phyloP scores from a whole-genome alignment of 2,888 invertebrate species.

The Dermolepida albohirtum region DNA sequence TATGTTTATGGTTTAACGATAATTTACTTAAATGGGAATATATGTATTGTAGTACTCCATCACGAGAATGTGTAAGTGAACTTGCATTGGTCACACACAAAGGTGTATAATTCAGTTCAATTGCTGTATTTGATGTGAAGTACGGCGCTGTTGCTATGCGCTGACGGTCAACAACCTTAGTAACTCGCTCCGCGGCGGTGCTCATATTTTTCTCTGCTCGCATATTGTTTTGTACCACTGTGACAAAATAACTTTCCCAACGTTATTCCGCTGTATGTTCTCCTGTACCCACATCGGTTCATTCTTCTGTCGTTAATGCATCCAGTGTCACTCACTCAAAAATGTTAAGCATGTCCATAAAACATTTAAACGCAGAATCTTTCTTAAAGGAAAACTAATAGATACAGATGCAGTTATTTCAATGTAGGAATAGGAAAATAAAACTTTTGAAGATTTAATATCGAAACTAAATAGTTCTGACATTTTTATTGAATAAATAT shows the following conservation, averaged over 20 bases:
- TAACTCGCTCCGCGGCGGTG: constrained; percentile 39
- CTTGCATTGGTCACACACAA: constrained; percentile 38
- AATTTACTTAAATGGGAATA: constrained; percentile 33
- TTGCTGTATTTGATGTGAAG: constrained; percentile 45
- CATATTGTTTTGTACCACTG: constrained; percentile 40
- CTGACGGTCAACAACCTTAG: constrained; percentile 47
- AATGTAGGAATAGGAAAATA: too few relatives aligned
- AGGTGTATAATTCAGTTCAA: constrained; percentile 45
- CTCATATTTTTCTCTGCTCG: constrained; percentile 39
- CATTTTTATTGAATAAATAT: too few relatives aligned
- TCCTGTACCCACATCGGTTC: constrained; percentile 31
- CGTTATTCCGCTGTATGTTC: constrained; percentile 25
- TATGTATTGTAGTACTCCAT: constrained; percentile 17
- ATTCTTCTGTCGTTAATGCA: constrained; percentile 19
- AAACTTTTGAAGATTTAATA: too few relatives aligned
- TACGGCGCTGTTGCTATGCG: constrained; percentile 47
- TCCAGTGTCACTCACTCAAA: constrained; percentile 16
- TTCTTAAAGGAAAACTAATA: too few relatives aligned
- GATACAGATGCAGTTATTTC: too few relatives aligned
- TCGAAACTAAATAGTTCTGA: too few relatives aligned
- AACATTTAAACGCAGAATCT: too few relatives aligned
- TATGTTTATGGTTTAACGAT: constrained; percentile 22
- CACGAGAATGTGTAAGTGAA: constrained; percentile 34
- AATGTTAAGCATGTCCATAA: constrained; percentile 8
- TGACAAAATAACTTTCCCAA: constrained; percentile 38